Evolutionary conservation across 2,113 vertebrate species (phyloP), one percentile per base, ranked within the genome.

Genomic region (Leptocoma aspasia): DNA sequence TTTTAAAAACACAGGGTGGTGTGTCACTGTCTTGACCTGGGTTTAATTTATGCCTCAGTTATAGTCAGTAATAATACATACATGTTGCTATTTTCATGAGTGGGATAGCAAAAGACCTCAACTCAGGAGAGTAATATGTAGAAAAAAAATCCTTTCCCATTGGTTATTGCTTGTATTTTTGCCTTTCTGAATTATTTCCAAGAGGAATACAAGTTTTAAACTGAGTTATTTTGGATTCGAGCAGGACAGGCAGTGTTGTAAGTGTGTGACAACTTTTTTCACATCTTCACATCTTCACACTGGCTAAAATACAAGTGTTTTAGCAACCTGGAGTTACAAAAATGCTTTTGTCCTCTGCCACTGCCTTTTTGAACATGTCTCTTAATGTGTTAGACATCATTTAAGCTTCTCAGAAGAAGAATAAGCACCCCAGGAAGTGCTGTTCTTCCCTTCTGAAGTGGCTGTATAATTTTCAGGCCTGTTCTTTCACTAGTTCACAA

Each of bases 1-100:
- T 57, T 56, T 56, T 82, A 15, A 54, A 64, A 87, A 9, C 33
- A 49, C 11, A 33, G 12, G 0, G 1, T 33, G 9, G 2, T 71
- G 11, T 54, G 52, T 66, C 27, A 31, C 33, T 47, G 64, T 44
- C 10, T 54, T 53, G 65, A 73, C 37, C 14, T 75, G 33, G 3
- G 30, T 73, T 54, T 44, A 59, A n/a, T 52, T 83, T 56, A 7
- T 64, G 33, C 50, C 54, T 77, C 0, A 0, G 3, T 24, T 71
- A 8, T 7, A 35, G 41, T 11, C 44, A 52, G 28, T 33, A 50
- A 41, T 27, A 35, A 76, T 4, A 11, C 14, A 76, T 4, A 11
- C 14, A 21, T 20, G 8, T 47, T 60, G 23, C 30, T 94, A 6
- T 86, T 90, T 79, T 73, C 7, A 18, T 42, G 7, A 44, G 18